Conservation (phyloP, 2,888 invertebrate genomes). For the Phanerotoma sp. region DNA sequence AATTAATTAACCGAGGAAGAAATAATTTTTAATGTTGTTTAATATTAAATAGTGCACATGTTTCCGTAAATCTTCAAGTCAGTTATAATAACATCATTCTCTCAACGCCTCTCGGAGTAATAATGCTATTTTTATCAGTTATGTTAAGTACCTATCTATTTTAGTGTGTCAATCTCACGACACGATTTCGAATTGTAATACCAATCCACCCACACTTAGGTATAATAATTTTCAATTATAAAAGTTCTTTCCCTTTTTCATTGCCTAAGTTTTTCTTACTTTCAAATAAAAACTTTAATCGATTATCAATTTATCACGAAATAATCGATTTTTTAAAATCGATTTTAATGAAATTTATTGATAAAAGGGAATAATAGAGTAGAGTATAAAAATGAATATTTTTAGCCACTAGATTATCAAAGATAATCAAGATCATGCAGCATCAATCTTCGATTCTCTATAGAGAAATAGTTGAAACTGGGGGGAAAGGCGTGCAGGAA, state of each 20-base stretch:
- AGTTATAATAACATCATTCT: slow-evolving; percentile 28
- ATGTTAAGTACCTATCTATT: slow-evolving; percentile 14
- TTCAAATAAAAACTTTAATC: too few species aligned
- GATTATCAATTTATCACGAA: too few species aligned
- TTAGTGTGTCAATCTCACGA: slow-evolving; percentile 5
- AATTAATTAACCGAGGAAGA: too few species aligned
- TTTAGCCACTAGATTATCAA: too few species aligned
- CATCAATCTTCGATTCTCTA: background rate
- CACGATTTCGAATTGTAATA: slow-evolving; percentile 1
- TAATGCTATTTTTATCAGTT: slow-evolving; percentile 24
- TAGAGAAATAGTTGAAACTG: slow-evolving; percentile 3
- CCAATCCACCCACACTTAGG: background rate
- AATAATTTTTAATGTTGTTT: background rate
- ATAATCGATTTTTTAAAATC: too few species aligned
- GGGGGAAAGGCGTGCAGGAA: slow-evolving; percentile 53
- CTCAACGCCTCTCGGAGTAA: slow-evolving; percentile 18
- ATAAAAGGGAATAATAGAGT: too few species aligned
- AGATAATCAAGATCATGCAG: background rate
- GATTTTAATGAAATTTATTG: too few species aligned
- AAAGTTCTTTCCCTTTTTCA: background rate
- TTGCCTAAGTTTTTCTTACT: too few species aligned
- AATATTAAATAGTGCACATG: slow-evolving; percentile 20
- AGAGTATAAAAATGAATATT: too few species aligned
- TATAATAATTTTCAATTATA: background rate
- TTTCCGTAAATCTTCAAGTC: slow-evolving; percentile 9